A percentile compares a stretch with the other conserved stretches of the same genome.
Conservation (phyloP, 2,888 invertebrate species). For the Coleophora flavipennella region DNA sequence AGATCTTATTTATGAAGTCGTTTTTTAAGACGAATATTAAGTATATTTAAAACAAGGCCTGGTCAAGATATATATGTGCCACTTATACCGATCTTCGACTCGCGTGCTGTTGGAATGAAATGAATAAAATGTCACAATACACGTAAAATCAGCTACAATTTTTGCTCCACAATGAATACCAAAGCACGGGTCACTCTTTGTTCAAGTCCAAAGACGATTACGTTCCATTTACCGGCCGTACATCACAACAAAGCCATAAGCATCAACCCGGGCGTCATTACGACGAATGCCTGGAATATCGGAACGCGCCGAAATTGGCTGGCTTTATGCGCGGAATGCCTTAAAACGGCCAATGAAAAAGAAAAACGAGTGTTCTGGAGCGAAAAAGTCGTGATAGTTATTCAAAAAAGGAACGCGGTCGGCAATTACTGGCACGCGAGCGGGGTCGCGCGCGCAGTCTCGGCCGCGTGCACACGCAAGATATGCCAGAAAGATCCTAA, state of each 20-base stretch:
- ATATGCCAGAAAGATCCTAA: too few relatives aligned
- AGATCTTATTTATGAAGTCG: too few relatives aligned
- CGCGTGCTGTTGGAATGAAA: too few relatives aligned
- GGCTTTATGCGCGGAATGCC: slow-evolving; percentile 64
- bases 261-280: slow-evolving; percentile 15
- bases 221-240: slow-evolving; percentile 24
- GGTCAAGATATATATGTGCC: too few relatives aligned
- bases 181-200: too few relatives aligned
- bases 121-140: too few relatives aligned
- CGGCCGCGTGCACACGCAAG: slow-evolving; percentile 16
- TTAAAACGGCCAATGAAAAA: slow-evolving; percentile 40
- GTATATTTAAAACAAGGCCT: too few relatives aligned
- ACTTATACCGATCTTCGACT: too few relatives aligned
- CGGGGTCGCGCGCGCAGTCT: slow-evolving; percentile 57
- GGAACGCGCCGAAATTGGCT: slow-evolving; percentile 50
- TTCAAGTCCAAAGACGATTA: slow-evolving; percentile 10
- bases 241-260: slow-evolving; percentile 26
- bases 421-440: slow-evolving; percentile 70
- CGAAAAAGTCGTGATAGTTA: slow-evolving; percentile 72
- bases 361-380: slow-evolving; percentile 55
- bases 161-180: too few relatives aligned
- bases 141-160: too few relatives aligned
- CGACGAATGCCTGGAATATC: slow-evolving; percentile 56
- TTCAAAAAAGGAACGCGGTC: slow-evolving; percentile 67
- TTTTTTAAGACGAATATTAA: too few relatives aligned